Evolutionary conservation across 2,888 invertebrate species (phyloP).

Genomic region (Elgonia sp.): DNA sequence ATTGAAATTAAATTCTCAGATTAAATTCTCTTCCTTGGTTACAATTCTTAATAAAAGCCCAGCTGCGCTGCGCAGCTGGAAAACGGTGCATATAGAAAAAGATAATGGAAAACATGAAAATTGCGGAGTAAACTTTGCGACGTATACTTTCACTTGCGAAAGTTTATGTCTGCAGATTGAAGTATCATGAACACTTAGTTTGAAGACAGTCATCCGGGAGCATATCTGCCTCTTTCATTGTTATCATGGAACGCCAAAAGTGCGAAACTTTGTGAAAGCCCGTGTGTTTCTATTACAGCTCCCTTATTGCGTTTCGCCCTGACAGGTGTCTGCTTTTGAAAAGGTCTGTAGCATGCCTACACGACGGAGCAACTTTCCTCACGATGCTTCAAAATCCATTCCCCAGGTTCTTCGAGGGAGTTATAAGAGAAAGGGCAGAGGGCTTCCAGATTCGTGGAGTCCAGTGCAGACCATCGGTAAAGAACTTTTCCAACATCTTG

Average conservation of each 20-base stretch:
- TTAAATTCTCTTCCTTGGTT: too few relatives aligned
- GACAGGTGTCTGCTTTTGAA: slow-evolving; percentile 72
- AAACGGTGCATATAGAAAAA: too few relatives aligned
- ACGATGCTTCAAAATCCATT: slow-evolving; percentile 60
- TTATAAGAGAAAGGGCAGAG: slow-evolving; percentile 13
- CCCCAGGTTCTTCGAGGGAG: slow-evolving; percentile 33
- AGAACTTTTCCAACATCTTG: slow-evolving; percentile 35
- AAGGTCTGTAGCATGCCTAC: slow-evolving; percentile 61
- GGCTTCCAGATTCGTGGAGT: slow-evolving; percentile 22
- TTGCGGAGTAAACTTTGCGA: slow-evolving; percentile 22
- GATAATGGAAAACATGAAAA: too few relatives aligned
- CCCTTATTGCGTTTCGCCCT: slow-evolving; percentile 69
- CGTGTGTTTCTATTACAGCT: slow-evolving; percentile 70
- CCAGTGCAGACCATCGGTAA: slow-evolving; percentile 31
- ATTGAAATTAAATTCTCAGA: too few relatives aligned
- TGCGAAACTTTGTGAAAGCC: slow-evolving; percentile 69
- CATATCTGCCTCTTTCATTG: slow-evolving; percentile 66
- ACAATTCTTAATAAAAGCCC: too few relatives aligned
- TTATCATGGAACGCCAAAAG: slow-evolving; percentile 66
- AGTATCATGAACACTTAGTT: slow-evolving; percentile 71
- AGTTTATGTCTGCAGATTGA: slow-evolving; percentile 66
- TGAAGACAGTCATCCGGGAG: slow-evolving; percentile 68
- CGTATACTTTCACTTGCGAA: slow-evolving; percentile 50
- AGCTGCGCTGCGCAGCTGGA: too few relatives aligned
- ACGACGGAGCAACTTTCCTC: slow-evolving; percentile 62